Evolutionary conservation across 2,797 vertebrate genomes (phyloP).

Genomic region (Cryptoblepharus egeriae): DNA sequence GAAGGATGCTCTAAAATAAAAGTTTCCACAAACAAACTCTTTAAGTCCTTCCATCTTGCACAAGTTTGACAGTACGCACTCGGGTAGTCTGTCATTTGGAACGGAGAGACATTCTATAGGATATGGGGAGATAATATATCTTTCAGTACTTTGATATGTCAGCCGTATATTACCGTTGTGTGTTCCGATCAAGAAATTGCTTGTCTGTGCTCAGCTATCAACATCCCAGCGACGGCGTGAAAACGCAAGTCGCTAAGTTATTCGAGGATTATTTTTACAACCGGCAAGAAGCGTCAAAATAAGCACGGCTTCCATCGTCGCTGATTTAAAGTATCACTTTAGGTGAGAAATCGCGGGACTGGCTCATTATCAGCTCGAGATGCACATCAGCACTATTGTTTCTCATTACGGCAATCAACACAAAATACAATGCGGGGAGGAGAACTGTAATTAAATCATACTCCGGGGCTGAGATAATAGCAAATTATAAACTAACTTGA

Average conservation of each 20-base stretch:
- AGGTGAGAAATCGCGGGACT: slow-evolving; percentile 59
- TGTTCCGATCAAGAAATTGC: slow-evolving; percentile 43
- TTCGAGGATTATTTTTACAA: slow-evolving; percentile 44
- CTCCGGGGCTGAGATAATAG: slow-evolving; percentile 58
- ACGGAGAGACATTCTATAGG: neutral
- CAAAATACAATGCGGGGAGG: slow-evolving; percentile 57
- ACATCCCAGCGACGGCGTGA: slow-evolving; percentile 32
- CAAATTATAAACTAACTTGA: slow-evolving; percentile 62
- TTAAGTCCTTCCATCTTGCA: neutral
- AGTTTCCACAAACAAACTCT: slow-evolving; percentile 46
- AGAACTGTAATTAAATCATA: slow-evolving; percentile 70
- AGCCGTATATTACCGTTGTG: neutral
- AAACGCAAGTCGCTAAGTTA: slow-evolving; percentile 52
- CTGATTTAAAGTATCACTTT: slow-evolving; percentile 54
- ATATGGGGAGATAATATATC: slow-evolving; percentile 40
- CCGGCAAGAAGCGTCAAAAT: slow-evolving; percentile 44
- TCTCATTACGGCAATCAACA: slow-evolving; percentile 43
- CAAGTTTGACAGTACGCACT: slow-evolving; percentile 13
- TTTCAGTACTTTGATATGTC: slow-evolving; percentile 41
- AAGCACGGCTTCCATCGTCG: slow-evolving; percentile 55
- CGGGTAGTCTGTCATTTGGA: neutral
- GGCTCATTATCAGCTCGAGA: slow-evolving; percentile 61
- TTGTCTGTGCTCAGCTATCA: slow-evolving; percentile 27
- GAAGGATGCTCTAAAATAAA: slow-evolving; percentile 33
- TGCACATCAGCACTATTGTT: slow-evolving; percentile 52